Conservation (phyloP, 1,140 invertebrate genomes). For the Leptoteleia sp. region DNA sequence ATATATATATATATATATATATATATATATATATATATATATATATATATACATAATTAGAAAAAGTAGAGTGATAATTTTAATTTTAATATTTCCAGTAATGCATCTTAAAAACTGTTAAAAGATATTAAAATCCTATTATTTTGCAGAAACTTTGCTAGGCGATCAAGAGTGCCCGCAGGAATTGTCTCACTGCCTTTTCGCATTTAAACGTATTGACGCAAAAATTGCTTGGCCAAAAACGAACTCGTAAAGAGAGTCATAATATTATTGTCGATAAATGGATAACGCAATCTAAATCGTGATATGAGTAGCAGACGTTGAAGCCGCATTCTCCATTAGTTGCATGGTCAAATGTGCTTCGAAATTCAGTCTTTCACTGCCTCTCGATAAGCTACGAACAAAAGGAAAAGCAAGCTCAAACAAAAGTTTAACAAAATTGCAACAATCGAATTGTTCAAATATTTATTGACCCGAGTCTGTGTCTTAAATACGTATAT, state of each 20-base stretch:
- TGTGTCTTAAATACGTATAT: slow-evolving; percentile 51
- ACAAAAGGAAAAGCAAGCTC: slow-evolving; percentile 22
- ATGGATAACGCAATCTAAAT: slow-evolving; percentile 7
- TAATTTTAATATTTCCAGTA: no score
- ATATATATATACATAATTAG: no score
- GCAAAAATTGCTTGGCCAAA: slow-evolving; percentile 98
- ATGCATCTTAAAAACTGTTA: no score
- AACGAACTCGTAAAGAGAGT: slow-evolving; percentile 76
- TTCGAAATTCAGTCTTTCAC: slow-evolving; percentile 57
- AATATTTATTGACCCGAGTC: slow-evolving; percentile 35
- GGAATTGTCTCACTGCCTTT: slow-evolving; percentile 91
- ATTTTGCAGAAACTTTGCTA: slow-evolving; percentile 92
- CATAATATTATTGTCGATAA: no score
- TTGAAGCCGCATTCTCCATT: neutral
- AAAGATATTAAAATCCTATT: no score
- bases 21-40: no score
- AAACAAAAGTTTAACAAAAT: slow-evolving; percentile 31
- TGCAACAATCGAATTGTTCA: slow-evolving; percentile 43
- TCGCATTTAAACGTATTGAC: slow-evolving; percentile 96
- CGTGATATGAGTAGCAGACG: slow-evolving; percentile 16
- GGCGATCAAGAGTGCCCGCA: slow-evolving; percentile 95
- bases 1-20: no score
- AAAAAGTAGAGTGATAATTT: no score
- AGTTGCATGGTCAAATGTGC: slow-evolving; percentile 38
- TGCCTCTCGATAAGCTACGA: slow-evolving; percentile 32